Conservation (phyloP, 2,888 invertebrate genomes). For the Chymomyza fuscimana region DNA sequence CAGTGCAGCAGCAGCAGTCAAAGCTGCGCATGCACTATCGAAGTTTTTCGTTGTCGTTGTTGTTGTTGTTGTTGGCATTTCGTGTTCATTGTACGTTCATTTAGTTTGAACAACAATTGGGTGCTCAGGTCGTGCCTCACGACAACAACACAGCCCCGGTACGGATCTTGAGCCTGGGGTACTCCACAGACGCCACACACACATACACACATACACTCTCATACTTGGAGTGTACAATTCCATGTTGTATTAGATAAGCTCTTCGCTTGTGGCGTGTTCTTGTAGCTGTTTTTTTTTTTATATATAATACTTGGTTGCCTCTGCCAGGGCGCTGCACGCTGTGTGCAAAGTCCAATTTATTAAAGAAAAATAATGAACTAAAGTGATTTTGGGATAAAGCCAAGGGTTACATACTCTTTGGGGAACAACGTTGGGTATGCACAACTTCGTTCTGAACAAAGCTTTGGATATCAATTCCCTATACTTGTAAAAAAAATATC, state of each 20-base stretch:
- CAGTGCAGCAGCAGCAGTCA: background rate
- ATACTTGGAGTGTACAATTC: background rate
- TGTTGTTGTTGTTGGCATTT: conserved; percentile 35
- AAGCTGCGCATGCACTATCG: conserved; percentile 1
- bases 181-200: background rate
- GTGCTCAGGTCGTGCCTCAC: conserved; percentile 71
- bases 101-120: conserved; percentile 71
- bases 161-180: background rate
- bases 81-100: conserved; percentile 72
- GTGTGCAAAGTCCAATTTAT: conserved; percentile 4
- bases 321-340: background rate
- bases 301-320: too few relatives aligned
- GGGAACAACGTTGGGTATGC: too few relatives aligned
- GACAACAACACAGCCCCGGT: conserved; percentile 42
- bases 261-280: conserved; percentile 1
- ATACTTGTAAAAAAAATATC: too few relatives aligned
- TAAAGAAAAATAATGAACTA: background rate
- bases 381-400: background rate
- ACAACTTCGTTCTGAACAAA: too few relatives aligned
- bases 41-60: background rate
- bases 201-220: conserved; percentile 3
- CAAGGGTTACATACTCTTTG: background rate
- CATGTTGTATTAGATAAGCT: conserved; percentile 46
- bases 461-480: too few relatives aligned
- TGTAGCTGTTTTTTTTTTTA: conserved; percentile 26